Evolutionary conservation across 1,140 invertebrate species (phyloP), one percentile per base, ranked within the genome.

Genomic region (Scaptomyza hsui): DNA sequence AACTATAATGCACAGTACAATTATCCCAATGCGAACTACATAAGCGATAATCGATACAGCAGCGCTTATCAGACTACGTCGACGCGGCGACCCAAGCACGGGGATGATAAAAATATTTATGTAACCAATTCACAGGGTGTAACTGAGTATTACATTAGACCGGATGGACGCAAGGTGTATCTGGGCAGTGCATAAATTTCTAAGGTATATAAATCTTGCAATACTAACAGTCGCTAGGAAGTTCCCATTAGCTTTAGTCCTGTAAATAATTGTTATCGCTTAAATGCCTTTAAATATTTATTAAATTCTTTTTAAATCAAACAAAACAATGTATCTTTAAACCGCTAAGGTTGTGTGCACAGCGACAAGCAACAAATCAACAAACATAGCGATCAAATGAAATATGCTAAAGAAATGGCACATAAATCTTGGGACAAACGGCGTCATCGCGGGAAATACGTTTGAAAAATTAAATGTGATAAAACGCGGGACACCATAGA

Each of bases 21-120:
- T 39, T 89, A 90, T 41, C 85, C 80, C 6, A 90, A 88, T 60
- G 44, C 39, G 0, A 90, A 86, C 51, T 90, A 90, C 37, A 70
- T 86, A 3, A 80, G 70, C 18, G 73, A 88, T 56, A 79, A 86
- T 61, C 88, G 88, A 2, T 88, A 90, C 13, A 77, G 74, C 21
- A 85, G 57, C 53, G 71, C 72, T 4, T 83, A 88, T 47, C 82
- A 81, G 39, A 35, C 56, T 12, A 59, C 39, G 9, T 56, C 69
- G 12, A 77, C 70, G 7, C 44, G 64, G 0, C 51, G 70, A 5
- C 74, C 70, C 2, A 69, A 72, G 4, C 72, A 78, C 5, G 79
- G 90, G 26, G 75, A 83, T 35, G 73, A 89, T 53, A 80, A 83
- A 19, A 91, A 91, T 57, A 88, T 91, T 4, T 91, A 91, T 60